Evolutionary conservation across 2,113 vertebrate species (phyloP).

Genomic region (Apodemus sylvaticus): DNA sequence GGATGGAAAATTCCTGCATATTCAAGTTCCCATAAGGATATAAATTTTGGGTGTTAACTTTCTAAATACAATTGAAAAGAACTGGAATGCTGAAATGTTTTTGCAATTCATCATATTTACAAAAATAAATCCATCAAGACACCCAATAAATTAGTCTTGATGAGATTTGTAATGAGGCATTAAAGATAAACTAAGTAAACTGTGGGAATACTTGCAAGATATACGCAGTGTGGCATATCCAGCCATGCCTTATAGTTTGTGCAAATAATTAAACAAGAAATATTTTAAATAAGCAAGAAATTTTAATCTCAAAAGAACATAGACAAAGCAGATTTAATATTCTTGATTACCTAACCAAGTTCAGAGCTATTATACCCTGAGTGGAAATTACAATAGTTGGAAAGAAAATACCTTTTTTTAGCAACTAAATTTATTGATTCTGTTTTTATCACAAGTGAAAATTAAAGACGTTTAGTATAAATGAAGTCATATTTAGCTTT

Average conservation of each 20-base stretch:
- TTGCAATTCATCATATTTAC: constrained; percentile 66
- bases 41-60: neutral
- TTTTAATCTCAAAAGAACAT: constrained; percentile 57
- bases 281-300: constrained; percentile 64
- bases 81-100: constrained; percentile 24
- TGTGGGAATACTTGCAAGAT: constrained; percentile 55
- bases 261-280: constrained; percentile 58
- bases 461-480: constrained; percentile 72
- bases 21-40: neutral
- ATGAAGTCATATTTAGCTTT: constrained; percentile 71
- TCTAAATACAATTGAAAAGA: constrained; percentile 57
- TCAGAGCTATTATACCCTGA: constrained; percentile 48
- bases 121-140: constrained; percentile 69
- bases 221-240: neutral
- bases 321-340: constrained; percentile 53
- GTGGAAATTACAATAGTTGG: constrained; percentile 50
- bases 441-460: constrained; percentile 66
- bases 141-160: constrained; percentile 72
- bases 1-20: neutral
- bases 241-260: constrained; percentile 47
- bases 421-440: constrained; percentile 60
- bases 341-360: constrained; percentile 66
- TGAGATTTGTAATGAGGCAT: constrained; percentile 77
- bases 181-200: constrained; percentile 71
- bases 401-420: constrained; percentile 48